Percentiles rank a stretch among this genome's conserved stretches.
Conservation (phyloP, 2,797 vertebrate species). For the Hemibagrus guttatus region DNA sequence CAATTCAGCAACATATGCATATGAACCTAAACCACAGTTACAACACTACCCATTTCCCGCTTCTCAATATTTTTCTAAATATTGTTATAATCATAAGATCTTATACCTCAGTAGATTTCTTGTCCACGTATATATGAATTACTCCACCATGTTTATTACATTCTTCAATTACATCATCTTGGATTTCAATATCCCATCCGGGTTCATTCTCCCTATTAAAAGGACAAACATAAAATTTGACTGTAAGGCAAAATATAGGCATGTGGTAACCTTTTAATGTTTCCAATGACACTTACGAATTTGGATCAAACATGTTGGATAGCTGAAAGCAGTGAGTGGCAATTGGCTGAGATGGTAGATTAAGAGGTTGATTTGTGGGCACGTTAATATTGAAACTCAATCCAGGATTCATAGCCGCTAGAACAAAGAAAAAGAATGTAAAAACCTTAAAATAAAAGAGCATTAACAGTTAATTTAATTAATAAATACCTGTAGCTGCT, state of each 20-base stretch:
- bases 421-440: background rate
- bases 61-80: background rate
- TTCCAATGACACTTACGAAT: conserved; percentile 76
- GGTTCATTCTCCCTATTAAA: conserved; percentile 83
- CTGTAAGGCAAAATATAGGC: too few species aligned
- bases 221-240: background rate
- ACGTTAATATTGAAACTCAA: conserved; percentile 72
- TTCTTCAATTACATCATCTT: conserved; percentile 96
- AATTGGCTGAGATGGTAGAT: conserved; percentile 85
- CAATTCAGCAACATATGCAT: background rate
- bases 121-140: conserved; percentile 95
- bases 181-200: conserved; percentile 94
- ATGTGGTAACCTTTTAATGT: background rate
- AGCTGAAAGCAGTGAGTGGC: conserved; percentile 97
- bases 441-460: background rate
- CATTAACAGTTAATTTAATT: background rate
- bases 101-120: conserved; percentile 91
- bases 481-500: conserved; percentile 74
- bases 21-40: background rate
- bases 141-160: conserved; percentile 98
- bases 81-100: background rate
- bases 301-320: conserved; percentile 96
- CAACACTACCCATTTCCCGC: too few species aligned
- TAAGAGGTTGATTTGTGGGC: conserved; percentile 64
- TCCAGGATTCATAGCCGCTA: conserved; percentile 62